phyloP scores from a whole-genome alignment of 2,797 vertebrate genomes.

The Clarias laeviceps region DNA sequence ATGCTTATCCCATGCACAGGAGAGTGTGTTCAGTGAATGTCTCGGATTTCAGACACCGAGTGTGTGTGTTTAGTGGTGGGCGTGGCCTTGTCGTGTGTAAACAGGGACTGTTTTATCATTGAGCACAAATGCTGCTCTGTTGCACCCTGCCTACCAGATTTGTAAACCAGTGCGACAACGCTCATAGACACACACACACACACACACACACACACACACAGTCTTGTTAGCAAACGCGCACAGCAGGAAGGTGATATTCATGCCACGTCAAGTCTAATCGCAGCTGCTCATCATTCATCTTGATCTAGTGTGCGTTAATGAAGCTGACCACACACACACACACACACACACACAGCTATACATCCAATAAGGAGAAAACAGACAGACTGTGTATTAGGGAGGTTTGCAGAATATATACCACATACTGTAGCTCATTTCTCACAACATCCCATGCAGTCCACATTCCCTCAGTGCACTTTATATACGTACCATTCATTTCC shows the following conservation, averaged over 20 bases:
- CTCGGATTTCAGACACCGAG: neutral
- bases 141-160: slow-evolving; percentile 7
- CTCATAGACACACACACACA: slow-evolving; percentile 18
- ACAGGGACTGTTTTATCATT: neutral
- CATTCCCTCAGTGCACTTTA: neutral
- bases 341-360: slow-evolving; percentile 45
- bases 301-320: slow-evolving; percentile 52
- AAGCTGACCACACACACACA: slow-evolving; percentile 23
- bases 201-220: slow-evolving; percentile 22
- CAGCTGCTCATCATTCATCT: slow-evolving; percentile 53
- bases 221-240: slow-evolving; percentile 14
- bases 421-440: neutral
- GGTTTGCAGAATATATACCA: neutral
- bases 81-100: neutral
- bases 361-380: neutral
- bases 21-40: neutral
- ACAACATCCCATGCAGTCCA: neutral
- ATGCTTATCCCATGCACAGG: neutral
- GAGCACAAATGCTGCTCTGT: slow-evolving; percentile 15
- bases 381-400: neutral
- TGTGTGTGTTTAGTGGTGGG: neutral
- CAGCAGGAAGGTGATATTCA: slow-evolving; percentile 39
- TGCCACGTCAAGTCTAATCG: slow-evolving; percentile 39
- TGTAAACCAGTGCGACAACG: neutral
- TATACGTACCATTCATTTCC: neutral